These are phyloP conservation scores for Ptilorrhoa leucosticta DNA, from an alignment of 2,113 vertebrate species.

Conservation along the genomic window DNA sequence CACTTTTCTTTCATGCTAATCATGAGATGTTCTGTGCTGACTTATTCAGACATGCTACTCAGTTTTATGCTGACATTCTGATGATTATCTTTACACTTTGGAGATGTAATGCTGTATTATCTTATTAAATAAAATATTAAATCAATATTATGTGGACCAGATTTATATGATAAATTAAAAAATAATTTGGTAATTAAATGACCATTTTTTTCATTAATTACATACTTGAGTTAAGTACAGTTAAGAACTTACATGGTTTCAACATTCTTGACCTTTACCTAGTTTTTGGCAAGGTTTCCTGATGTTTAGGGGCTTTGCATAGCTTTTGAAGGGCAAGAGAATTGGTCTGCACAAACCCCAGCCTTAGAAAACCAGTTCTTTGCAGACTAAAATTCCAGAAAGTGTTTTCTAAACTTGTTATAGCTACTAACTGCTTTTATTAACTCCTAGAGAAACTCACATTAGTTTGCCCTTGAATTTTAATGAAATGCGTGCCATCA, in stretches of 20 bases:
- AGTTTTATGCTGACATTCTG: neutral
- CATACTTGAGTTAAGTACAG: neutral
- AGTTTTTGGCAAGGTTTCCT: neutral
- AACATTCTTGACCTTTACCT: neutral
- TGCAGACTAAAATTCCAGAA: neutral
- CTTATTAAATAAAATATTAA: neutral
- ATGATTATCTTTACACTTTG: neutral
- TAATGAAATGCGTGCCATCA: constrained; percentile 47
- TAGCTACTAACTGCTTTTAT: neutral
- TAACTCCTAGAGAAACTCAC: neutral
- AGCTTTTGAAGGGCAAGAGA: neutral
- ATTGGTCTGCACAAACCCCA: neutral
- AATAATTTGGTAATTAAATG: neutral
- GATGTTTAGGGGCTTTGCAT: neutral
- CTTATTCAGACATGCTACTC: neutral
- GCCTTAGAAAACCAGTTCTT: neutral
- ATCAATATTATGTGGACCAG: neutral
- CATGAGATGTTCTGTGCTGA: neutral
- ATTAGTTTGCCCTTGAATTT: constrained; percentile 45
- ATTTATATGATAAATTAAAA: neutral
- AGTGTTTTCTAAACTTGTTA: neutral
- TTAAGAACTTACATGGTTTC: neutral
- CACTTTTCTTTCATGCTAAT: neutral
- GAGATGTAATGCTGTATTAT: neutral
- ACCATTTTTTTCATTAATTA: neutral